Evolutionary conservation across 92 coral and sea anemone species (phyloP), one percentile per base, ranked within the genome.

Genomic region (Bergia sp.): DNA sequence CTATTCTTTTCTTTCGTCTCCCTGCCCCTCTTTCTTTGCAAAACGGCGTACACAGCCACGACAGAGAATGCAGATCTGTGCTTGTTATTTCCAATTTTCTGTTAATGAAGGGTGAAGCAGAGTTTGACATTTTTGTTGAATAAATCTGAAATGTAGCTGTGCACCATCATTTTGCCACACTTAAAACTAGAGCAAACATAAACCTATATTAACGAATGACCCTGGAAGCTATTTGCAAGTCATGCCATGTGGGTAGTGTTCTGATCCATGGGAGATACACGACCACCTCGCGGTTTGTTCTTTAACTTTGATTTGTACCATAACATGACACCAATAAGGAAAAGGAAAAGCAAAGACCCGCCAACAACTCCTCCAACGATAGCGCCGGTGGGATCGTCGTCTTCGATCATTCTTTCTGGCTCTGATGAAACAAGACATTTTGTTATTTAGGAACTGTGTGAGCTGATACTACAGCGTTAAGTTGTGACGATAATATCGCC

Each of bases 361-460:
- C 87, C 87, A 12, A 84, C 87, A 15, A 71, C 77, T 13, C 87
- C 87, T n/a, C 87, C 87, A 1, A 84, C 65, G n/a, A 84, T 84
- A 0, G 87, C 87, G n/a, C 78, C 87, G 1, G 87, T 84, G 37
- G 87, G 87, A 44, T 84, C 87, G 57, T 71, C 10, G 40, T 84
- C 87, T 13, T 84, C 66, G 43, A 73, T 3, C 29, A 43, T 49
- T 84, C 79, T 69, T 10, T 74, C 38, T 36, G 87, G 79, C 8
- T 15, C 87, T 84, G 79, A 29, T 44, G 21, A 43, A 50, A 42
- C 7, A 21, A 57, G 43, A 4, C 6, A 57, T 0, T 49, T 21
- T 36, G 77, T 3, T 73, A 7, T 73, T n/a, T 21, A 23, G 10
- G 1, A 57, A 57, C 64, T 57, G 64, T 23, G 15, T 3, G 58